phyloP scores from a whole-genome alignment of 2,888 invertebrate genomes.

The Acrobasis consociella region DNA sequence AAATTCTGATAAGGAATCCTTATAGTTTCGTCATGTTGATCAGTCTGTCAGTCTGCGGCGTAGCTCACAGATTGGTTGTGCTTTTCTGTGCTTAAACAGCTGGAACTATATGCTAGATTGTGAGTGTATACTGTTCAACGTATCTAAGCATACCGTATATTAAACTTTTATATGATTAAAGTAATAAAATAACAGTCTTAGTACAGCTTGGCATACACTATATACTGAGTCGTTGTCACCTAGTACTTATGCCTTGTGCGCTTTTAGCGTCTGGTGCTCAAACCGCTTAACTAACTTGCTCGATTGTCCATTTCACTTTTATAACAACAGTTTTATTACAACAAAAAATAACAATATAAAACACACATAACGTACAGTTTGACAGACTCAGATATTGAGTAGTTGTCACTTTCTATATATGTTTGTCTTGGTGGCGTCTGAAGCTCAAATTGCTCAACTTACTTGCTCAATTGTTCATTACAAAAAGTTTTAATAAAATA shows the following conservation, averaged over 20 bases:
- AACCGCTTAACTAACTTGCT: constrained; percentile 46
- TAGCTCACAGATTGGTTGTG: neutral
- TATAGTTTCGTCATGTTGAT: neutral
- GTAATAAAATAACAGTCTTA: neutral
- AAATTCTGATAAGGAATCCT: neutral
- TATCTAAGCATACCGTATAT: too few species aligned
- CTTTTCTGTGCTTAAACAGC: too few species aligned
- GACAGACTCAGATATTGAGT: constrained; percentile 55
- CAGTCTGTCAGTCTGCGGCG: too few species aligned
- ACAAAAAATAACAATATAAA: too few species aligned
- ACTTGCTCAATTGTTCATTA: constrained; percentile 37
- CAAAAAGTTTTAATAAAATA: neutral
- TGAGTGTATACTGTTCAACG: too few species aligned
- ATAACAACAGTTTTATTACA: neutral
- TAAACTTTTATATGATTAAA: too few species aligned
- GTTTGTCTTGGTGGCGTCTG: constrained; percentile 33
- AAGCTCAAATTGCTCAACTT: constrained; percentile 43
- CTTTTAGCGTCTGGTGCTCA: constrained; percentile 39
- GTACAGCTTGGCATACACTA: constrained; percentile 47
- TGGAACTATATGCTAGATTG: too few species aligned
- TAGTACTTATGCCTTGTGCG: constrained; percentile 27
- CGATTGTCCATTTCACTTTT: constrained; percentile 7
- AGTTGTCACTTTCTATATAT: constrained; percentile 50
- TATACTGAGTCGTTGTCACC: constrained; percentile 62
- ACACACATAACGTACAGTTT: constrained; percentile 43